Conservation (phyloP, 2,113 vertebrate species). For the Pluvialis apricaria region DNA sequence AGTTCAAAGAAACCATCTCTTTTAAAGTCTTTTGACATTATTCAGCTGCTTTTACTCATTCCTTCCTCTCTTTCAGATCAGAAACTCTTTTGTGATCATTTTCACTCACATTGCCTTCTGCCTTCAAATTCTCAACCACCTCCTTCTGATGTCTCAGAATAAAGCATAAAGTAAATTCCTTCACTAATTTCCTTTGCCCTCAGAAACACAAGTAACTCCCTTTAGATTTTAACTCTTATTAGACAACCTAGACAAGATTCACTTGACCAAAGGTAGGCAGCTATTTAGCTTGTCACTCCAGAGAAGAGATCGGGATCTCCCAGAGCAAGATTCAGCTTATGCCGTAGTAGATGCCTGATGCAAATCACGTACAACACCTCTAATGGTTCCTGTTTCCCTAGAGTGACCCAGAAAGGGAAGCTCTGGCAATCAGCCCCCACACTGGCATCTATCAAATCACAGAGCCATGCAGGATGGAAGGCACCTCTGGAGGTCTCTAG, state of each 20-base stretch:
- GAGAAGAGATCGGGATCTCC: neutral
- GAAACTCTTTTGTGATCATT: slow-evolving; percentile 6
- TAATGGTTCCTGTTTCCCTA: neutral
- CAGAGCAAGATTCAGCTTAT: neutral
- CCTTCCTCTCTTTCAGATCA: neutral
- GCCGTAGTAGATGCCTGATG: neutral
- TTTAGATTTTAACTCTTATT: neutral
- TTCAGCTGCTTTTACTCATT: slow-evolving; percentile 15
- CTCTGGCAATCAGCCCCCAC: neutral
- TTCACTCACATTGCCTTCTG: neutral
- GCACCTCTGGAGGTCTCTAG: neutral
- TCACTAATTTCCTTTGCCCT: neutral
- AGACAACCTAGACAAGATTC: neutral
- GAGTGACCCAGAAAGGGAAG: neutral
- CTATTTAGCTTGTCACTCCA: neutral
- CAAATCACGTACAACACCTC: neutral
- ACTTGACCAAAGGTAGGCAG: neutral
- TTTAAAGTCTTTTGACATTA: slow-evolving; percentile 21
- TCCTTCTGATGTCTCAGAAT: neutral
- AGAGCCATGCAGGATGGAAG: neutral
- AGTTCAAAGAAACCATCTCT: slow-evolving; percentile 26
- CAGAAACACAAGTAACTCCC: neutral
- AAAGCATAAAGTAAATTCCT: neutral
- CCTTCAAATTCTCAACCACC: neutral
- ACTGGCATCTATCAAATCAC: neutral